These are phyloP conservation scores for Sialis fuliginosa DNA, from an alignment of 2,888 invertebrate species.

Conservation along the genomic window DNA sequence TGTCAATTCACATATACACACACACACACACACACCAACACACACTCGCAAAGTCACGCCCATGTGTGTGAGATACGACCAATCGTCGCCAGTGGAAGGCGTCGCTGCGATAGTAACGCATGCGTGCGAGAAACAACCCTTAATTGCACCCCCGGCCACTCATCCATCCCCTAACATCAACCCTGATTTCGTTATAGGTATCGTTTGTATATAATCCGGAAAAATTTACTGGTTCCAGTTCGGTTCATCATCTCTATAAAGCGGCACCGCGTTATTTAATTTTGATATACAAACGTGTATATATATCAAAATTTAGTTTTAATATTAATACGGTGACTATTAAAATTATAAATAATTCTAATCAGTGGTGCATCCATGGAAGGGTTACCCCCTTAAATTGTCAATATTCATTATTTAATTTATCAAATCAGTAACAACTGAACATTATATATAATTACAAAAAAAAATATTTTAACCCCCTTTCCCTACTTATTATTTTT, in stretches of 20 bases:
- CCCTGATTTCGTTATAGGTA: slow-evolving; percentile 22
- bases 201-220: slow-evolving; percentile 16
- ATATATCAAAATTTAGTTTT: too few relatives aligned
- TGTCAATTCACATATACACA: too few relatives aligned
- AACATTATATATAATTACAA: too few relatives aligned
- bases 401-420: too few relatives aligned
- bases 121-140: slow-evolving; percentile 18
- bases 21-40: too few relatives aligned
- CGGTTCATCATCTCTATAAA: slow-evolving; percentile 3
- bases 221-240: slow-evolving; percentile 16
- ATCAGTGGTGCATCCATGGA: neutral
- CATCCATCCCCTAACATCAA: slow-evolving; percentile 19
- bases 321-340: neutral
- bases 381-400: too few relatives aligned
- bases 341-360: neutral
- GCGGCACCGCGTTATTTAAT: slow-evolving; percentile 9
- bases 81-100: slow-evolving; percentile 2
- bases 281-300: too few relatives aligned
- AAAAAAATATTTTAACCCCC: too few relatives aligned
- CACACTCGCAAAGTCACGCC: too few relatives aligned
- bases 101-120: slow-evolving; percentile 16
- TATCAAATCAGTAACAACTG: too few relatives aligned
- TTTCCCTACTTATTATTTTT: too few relatives aligned
- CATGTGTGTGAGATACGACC: neutral
- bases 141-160: slow-evolving; percentile 10